Base-by-base conservation (phyloP, 1,140 invertebrate genomes). In the Drosophila sechellia region DNA sequence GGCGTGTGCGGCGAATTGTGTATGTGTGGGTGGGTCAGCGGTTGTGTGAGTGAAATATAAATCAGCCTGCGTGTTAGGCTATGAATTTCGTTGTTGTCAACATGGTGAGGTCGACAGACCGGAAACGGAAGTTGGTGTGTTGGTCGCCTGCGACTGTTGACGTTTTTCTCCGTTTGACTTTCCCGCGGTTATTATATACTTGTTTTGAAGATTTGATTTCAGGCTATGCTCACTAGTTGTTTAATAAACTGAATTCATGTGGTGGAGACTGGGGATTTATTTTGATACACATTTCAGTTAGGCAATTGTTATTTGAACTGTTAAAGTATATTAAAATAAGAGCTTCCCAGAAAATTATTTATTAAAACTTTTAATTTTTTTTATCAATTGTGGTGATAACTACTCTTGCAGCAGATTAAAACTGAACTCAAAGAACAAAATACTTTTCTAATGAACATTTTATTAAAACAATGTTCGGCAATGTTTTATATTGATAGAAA, bases 51-150 rank as follows among this genome's bases (percentile, higher is more conserved):
- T 65, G 46, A 57, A 77, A 74, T 70, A 80, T 85, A 68, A 79
- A 77, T 64, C 81, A 77, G 68, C 73, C 74, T 81, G 74, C 46
- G 57, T 77, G 77, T 53, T 71, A 63, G 71, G 76, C 75, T 79
- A 65, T 52, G 57, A 45, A 37, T 73, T 61, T 71, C 60, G 70
- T 56, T 46, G 13, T 42, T 42, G 27, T 34, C 35, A 63, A 15
- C 20, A 4, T 50, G 11, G 45, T 43, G 39, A 25, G 72, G 40
- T 39, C 66, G 50, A 43, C 58, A 48, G 35, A 59, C 10, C 72
- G 72, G 72, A 76, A 76, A 59, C 61, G 73, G 54, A 68, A 75
- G 63, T 59, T 48, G 34, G 4, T 25, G 27, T 78, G 46, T 57
- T 56, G 27, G 60, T 37, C 12, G 6, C 15, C 12, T 22, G 31